A percentile compares a stretch with the other conserved stretches of the same genome.
Evolutionary conservation across 2,797 vertebrate species (phyloP).

Genomic region (Coregonus suidteri): DNA sequence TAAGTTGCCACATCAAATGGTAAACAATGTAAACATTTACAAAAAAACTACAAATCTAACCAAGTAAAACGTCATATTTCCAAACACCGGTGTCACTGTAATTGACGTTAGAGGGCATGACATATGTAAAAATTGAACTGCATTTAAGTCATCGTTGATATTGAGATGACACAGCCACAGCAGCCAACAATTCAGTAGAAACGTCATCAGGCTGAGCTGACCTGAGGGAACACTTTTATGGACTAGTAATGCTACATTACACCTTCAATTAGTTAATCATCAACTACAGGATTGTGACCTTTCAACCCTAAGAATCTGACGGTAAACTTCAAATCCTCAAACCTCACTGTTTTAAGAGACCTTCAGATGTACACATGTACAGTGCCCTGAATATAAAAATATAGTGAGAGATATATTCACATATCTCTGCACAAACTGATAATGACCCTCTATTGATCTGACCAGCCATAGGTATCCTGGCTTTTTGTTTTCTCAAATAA

Average conservation of each 20-base stretch:
- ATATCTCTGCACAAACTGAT: background rate
- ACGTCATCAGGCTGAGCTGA: background rate
- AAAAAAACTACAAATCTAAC: too few relatives aligned
- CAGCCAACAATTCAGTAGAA: background rate
- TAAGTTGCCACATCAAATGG: background rate
- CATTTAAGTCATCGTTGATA: background rate
- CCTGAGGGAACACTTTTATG: background rate
- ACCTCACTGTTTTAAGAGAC: background rate
- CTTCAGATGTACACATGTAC: conserved; percentile 7
- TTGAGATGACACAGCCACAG: background rate
- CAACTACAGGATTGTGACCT: background rate
- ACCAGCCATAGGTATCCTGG: background rate
- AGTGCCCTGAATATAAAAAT: background rate
- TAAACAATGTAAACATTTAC: background rate
- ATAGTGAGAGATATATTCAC: background rate
- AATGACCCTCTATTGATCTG: background rate
- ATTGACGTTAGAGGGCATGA: too few relatives aligned
- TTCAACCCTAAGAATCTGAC: background rate
- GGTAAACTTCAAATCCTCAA: background rate
- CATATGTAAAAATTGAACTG: too few relatives aligned
- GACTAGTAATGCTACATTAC: background rate
- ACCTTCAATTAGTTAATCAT: background rate
- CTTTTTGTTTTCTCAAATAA: background rate
- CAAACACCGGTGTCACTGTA: too few relatives aligned
- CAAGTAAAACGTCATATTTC: too few relatives aligned